Percentiles rank a stretch among this genome's conserved stretches.
Conservation (phyloP, 2,888 invertebrate genomes). For the Tetranychus truncatus region DNA sequence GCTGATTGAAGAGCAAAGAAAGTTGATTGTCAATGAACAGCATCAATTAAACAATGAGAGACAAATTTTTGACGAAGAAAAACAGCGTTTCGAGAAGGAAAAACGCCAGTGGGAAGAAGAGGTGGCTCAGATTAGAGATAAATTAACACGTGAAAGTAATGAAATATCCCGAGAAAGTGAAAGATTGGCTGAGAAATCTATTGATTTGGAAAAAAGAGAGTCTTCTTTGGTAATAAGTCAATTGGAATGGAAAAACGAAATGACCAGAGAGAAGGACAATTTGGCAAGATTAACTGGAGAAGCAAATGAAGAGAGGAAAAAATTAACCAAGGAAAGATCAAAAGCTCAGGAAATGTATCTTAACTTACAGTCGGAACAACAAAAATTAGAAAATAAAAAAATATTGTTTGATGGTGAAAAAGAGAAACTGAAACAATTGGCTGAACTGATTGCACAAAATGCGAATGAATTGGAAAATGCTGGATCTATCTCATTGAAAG, state of each 20-base stretch:
- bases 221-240: conserved; percentile 9
- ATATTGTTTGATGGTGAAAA: conserved; percentile 18
- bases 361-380: conserved; percentile 18
- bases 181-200: conserved; percentile 10
- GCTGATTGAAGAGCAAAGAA: conserved; percentile 20
- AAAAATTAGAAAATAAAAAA: conserved; percentile 13
- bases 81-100: conserved; percentile 1
- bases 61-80: conserved; percentile 8
- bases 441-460: conserved; percentile 12
- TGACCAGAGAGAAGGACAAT: conserved; percentile 16
- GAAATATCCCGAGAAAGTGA: conserved; percentile 8
- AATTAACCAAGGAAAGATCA: conserved; percentile 12
- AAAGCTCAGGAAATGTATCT: conserved; percentile 3
- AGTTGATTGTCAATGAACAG: conserved; percentile 5
- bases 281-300: conserved; percentile 8
- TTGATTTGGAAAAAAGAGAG: conserved; percentile 11
- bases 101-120: neutral
- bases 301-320: conserved; percentile 8
- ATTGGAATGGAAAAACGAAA: conserved; percentile 12
- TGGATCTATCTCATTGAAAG: conserved; percentile 19
- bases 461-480: conserved; percentile 19
- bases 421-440: conserved; percentile 18
- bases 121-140: conserved; percentile 4
- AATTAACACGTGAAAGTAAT: conserved; percentile 7
- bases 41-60: conserved; percentile 9